Base-by-base conservation (phyloP, 2,113 vertebrate species). In the Nothoprocta pentlandii region DNA sequence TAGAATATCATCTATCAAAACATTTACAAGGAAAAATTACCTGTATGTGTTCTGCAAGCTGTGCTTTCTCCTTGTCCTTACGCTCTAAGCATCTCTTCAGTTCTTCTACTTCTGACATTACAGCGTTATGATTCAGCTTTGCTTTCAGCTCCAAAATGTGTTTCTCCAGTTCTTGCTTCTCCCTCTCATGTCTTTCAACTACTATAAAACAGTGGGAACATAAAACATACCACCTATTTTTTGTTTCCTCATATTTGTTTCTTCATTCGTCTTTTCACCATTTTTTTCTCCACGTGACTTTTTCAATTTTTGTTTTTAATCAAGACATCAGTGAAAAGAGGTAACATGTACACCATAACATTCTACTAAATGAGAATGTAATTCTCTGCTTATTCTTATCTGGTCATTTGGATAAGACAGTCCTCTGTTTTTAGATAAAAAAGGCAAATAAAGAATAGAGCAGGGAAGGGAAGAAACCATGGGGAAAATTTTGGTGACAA, bases 41-140 rank as follows among this genome's bases (percentile, higher is more conserved):
- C 98, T 99, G 97, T 58, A 99, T 90, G 77, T 98, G 98, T 62
- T 95, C 92, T 53, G 97, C 83, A 91, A 99, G 97, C 59, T 98
- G 97, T 28, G 97, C 92, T 89, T 96, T 98, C 97, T 99, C 99
- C 84, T 97, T 98, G 93, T 99, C 99, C 87, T 98, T 99, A 59
- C 36, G 90, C 16, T 99, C 98, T 94, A 99, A 56, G 70, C 97
- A 96, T 83, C 96, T 98, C 94, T 97, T 99, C 36, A 98, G 95
- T 39, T 99, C 98, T 70, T 99, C 98, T 11, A 98, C 97, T 84
- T 99, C 98, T 34, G 98, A 97, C 26, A 97, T 95, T 67, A 98
- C 83, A 6, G 97, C 94, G 21, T 85, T 98, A 63, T 97, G 97
- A 86, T 67, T 97, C 86, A 99, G 92, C 91, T 99, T 98, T 41